These are phyloP conservation scores for Antrozous pallidus DNA, from an alignment of 2,797 vertebrate species.

Conservation along the genomic window DNA sequence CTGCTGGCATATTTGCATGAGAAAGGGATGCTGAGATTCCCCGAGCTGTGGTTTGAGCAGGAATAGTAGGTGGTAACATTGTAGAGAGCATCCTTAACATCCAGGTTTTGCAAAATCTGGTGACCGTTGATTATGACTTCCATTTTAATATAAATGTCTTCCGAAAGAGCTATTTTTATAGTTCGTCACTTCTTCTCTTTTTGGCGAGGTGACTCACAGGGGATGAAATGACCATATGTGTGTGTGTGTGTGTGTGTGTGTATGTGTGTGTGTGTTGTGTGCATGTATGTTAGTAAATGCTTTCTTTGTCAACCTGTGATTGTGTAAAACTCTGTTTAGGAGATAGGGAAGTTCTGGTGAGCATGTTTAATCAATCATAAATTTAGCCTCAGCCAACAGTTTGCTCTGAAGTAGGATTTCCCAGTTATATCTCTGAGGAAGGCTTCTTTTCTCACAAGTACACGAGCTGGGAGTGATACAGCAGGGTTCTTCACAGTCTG, in stretches of 20 bases:
- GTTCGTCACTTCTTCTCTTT: background rate
- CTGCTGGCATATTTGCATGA: background rate
- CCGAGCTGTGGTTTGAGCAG: background rate
- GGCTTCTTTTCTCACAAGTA: background rate
- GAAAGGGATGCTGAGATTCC: background rate
- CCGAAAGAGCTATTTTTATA: background rate
- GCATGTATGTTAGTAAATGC: background rate
- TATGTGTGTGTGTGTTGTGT: background rate
- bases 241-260: background rate
- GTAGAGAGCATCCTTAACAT: background rate
- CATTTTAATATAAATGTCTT: constrained; percentile 20
- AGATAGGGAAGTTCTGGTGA: background rate
- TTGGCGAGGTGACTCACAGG: background rate
- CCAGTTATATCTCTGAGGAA: constrained; percentile 7
- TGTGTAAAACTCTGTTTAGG: background rate
- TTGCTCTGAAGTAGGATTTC: constrained; percentile 34
- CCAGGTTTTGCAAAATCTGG: background rate
- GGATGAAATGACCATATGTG: background rate
- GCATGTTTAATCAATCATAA: constrained; percentile 17
- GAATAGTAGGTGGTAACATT: background rate
- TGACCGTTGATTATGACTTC: background rate
- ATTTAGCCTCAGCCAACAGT: constrained; percentile 30
- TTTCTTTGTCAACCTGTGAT: constrained; percentile 24
- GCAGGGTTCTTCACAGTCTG: background rate
- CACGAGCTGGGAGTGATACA: background rate